Evolutionary conservation across 2,113 vertebrate species (phyloP).

Genomic region (Columba janthina): DNA sequence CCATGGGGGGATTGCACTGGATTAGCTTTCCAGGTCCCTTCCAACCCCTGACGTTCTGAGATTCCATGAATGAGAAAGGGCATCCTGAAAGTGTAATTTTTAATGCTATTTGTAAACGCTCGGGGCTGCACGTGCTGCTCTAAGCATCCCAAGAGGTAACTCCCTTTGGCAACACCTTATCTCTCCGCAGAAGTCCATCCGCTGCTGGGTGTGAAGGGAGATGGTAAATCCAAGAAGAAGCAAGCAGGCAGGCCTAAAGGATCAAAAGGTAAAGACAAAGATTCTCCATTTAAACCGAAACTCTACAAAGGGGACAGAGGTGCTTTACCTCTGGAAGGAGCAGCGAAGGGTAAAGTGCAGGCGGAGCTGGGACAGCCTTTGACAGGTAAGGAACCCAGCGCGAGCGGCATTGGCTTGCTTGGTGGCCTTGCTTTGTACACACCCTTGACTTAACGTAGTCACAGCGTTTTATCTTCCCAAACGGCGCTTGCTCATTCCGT

Average conservation of each 20-base stretch:
- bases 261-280: constrained; percentile 99
- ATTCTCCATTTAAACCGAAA: constrained; percentile 98
- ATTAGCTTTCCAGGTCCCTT: too few relatives aligned
- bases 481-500: neutral
- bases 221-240: constrained; percentile 99
- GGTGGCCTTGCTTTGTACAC: constrained; percentile 76
- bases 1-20: too few relatives aligned
- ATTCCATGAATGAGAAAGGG: neutral
- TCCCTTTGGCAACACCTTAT: neutral
- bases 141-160: neutral
- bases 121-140: neutral
- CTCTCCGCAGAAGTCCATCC: constrained; percentile 91
- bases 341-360: constrained; percentile 91
- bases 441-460: constrained; percentile 3
- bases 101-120: neutral
- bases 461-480: neutral
- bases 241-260: constrained; percentile 97
- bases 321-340: constrained; percentile 89
- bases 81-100: neutral
- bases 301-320: constrained; percentile 95
- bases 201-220: constrained; percentile 96
- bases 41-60: too few relatives aligned
- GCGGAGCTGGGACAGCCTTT: constrained; percentile 90
- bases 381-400: constrained; percentile 88
- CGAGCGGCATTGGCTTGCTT: constrained; percentile 72